Percentiles rank a stretch among this genome's conserved stretches.
Conservation (phyloP, 2,113 vertebrate species). For the Zosterops japonicus region DNA sequence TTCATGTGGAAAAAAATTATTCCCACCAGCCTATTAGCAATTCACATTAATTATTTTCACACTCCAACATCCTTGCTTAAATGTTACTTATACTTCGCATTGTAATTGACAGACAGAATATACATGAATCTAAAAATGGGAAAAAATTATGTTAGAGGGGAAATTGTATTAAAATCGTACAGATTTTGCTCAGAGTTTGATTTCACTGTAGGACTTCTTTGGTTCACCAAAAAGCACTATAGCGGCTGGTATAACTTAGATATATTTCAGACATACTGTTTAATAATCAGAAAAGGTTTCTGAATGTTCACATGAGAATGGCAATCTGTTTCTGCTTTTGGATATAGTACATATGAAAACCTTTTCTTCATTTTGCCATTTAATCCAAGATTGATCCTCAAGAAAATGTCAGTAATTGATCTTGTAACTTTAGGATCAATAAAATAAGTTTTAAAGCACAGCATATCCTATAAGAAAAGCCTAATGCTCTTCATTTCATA, state of each 20-base stretch:
- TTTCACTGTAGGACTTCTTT: constrained; percentile 50
- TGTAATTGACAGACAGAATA: constrained; percentile 29
- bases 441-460: constrained; percentile 65
- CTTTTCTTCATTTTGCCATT: constrained; percentile 54
- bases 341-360: constrained; percentile 41
- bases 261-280: constrained; percentile 43
- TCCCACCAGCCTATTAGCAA: constrained; percentile 28
- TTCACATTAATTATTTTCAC: constrained; percentile 32
- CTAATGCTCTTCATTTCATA: constrained; percentile 43
- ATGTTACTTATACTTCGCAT: constrained; percentile 22
- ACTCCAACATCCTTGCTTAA: constrained; percentile 38
- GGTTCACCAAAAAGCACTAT: constrained; percentile 42
- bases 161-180: not conserved
- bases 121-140: not conserved
- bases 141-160: not conserved
- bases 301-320: constrained; percentile 6
- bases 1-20: not conserved
- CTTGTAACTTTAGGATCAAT: constrained; percentile 64
- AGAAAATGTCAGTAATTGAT: constrained; percentile 51
- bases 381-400: constrained; percentile 40
- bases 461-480: not conserved
- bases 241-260: constrained; percentile 31
- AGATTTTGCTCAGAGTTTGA: constrained; percentile 6
- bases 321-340: constrained; percentile 39
- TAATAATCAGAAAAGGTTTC: constrained; percentile 52